A percentile compares a stretch with the other conserved stretches of the same genome.
These are phyloP conservation scores for Lepisosteus oculatus DNA, from an alignment of 2,113 vertebrate genomes.

Conservation along the genomic window DNA sequence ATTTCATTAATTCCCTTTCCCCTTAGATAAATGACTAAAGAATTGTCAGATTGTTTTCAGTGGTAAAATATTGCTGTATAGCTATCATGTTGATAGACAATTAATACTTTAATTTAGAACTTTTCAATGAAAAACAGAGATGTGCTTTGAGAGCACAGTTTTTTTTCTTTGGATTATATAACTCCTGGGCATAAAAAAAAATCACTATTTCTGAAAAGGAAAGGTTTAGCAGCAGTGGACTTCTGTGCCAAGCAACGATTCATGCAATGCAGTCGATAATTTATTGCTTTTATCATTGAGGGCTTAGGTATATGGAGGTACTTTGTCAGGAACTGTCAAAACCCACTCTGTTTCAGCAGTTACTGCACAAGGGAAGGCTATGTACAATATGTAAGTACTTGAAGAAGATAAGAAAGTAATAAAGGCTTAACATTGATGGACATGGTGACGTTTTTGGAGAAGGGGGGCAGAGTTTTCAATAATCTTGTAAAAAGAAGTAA, in stretches of 20 bases:
- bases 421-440: not conserved
- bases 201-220: not conserved
- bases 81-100: too few relatives aligned
- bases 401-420: constrained; percentile 13
- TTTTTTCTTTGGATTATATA: too few relatives aligned
- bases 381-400: not conserved
- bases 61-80: too few relatives aligned
- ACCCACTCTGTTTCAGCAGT: constrained; percentile 1
- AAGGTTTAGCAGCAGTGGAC: not conserved
- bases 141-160: too few relatives aligned
- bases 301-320: constrained; percentile 6
- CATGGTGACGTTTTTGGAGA: not conserved
- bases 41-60: too few relatives aligned
- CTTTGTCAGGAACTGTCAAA: constrained; percentile 27
- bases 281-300: constrained; percentile 12
- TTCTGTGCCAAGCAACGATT: constrained; percentile 4
- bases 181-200: not conserved
- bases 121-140: too few relatives aligned
- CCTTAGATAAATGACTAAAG: too few relatives aligned
- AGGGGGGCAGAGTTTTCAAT: too few relatives aligned
- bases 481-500: too few relatives aligned
- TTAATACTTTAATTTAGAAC: too few relatives aligned
- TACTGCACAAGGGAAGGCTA: not conserved
- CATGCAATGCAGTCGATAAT: constrained; percentile 6
- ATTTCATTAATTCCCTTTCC: too few relatives aligned